Conservation (phyloP, 2,888 invertebrate species). For the Drosophila infuscata region DNA sequence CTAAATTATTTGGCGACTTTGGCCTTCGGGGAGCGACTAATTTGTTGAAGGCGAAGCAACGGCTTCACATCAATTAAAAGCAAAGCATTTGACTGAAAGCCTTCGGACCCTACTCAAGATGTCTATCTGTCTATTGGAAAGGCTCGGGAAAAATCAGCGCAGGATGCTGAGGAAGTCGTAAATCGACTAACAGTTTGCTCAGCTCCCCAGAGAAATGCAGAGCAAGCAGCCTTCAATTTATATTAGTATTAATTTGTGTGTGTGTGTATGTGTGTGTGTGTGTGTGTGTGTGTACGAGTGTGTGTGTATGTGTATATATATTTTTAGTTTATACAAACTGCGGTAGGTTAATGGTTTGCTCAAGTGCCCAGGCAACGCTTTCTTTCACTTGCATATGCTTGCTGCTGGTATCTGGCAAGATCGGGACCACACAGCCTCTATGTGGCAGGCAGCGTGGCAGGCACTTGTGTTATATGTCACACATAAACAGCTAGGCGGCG, state of each 20-base stretch:
- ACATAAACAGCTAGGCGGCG: constrained; percentile 58
- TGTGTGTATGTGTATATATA: constrained; percentile 41
- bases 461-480: constrained; percentile 72
- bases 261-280: constrained; percentile 14
- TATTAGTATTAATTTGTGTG: constrained; percentile 71
- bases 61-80: constrained; percentile 69
- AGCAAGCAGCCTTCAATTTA: constrained; percentile 38
- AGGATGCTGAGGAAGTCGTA: constrained; percentile 77
- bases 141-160: constrained; percentile 48
- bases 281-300: constrained; percentile 29
- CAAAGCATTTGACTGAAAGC: constrained; percentile 74
- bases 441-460: constrained; percentile 28
- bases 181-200: constrained; percentile 74
- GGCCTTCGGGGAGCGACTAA: constrained; percentile 58
- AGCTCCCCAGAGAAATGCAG: constrained; percentile 21
- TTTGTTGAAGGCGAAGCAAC: constrained; percentile 53
- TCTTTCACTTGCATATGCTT: constrained; percentile 64
- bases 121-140: constrained; percentile 63
- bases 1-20: constrained; percentile 72
- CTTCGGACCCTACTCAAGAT: constrained; percentile 83
- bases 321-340: constrained; percentile 72
- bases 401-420: constrained; percentile 8
- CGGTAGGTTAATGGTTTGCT: constrained; percentile 75
- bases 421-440: constrained; percentile 65
- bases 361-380: constrained; percentile 71